Evolutionary conservation across 2,888 invertebrate genomes (phyloP).

Genomic region (Dynastes tityus): DNA sequence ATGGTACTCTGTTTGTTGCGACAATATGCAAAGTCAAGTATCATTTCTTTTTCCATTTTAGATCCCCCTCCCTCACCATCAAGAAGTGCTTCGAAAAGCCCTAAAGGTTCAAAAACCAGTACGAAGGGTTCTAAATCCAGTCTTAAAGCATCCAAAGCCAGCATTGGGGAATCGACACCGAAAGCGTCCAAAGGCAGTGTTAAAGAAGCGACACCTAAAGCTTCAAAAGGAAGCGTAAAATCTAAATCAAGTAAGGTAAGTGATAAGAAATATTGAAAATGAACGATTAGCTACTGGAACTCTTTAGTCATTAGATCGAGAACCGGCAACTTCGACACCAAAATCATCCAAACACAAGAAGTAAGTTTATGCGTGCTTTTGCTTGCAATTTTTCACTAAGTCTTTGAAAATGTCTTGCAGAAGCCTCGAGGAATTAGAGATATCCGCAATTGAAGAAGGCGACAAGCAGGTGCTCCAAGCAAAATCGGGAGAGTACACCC

Average conservation of each 20-base stretch:
- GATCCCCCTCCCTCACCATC: slow-evolving; percentile 7
- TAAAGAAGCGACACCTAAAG: neutral
- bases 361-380: neutral
- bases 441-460: slow-evolving; percentile 6
- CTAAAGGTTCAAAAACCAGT: neutral
- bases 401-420: slow-evolving; percentile 5
- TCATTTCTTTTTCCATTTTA: neutral
- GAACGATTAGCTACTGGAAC: neutral
- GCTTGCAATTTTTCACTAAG: neutral
- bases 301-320: neutral
- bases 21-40: neutral
- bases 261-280: neutral
- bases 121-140: slow-evolving; percentile 20
- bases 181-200: neutral
- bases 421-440: neutral
- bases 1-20: neutral
- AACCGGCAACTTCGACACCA: slow-evolving; percentile 34
- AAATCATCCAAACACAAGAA: slow-evolving; percentile 31
- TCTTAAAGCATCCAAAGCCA: slow-evolving; percentile 12
- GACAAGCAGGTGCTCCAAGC: slow-evolving; percentile 5
- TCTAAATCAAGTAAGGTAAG: slow-evolving; percentile 11
- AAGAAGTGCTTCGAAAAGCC: neutral
- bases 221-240: slow-evolving; percentile 3
- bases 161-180: neutral
- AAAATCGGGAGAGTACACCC: slow-evolving; percentile 51